Conservation (phyloP, 2,888 invertebrate species). For the Drosophila maculinotata region DNA sequence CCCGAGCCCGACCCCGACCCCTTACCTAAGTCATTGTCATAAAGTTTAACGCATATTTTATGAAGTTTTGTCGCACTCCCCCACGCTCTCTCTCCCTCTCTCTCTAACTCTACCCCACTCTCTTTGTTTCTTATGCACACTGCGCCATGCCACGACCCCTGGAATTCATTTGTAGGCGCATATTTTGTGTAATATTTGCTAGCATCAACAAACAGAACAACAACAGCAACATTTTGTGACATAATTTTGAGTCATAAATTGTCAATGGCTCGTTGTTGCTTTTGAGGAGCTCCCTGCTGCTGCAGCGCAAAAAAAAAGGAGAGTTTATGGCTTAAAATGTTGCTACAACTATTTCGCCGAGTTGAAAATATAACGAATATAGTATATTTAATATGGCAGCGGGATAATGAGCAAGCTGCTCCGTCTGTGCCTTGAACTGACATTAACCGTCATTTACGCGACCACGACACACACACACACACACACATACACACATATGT, state of each 20-base stretch:
- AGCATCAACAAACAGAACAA: slow-evolving; percentile 6
- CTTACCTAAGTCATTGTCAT: slow-evolving; percentile 51
- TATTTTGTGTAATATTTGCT: slow-evolving; percentile 55
- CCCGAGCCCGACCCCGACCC: neutral
- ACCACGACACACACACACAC: slow-evolving; percentile 28
- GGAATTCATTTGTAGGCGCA: slow-evolving; percentile 62
- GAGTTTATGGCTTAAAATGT: slow-evolving; percentile 26
- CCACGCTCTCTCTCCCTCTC: neutral
- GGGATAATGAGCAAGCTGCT: slow-evolving; percentile 48
- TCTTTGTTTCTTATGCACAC: slow-evolving; percentile 7
- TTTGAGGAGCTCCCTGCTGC: slow-evolving; percentile 21
- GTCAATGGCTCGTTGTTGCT: slow-evolving; percentile 50
- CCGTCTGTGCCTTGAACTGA: slow-evolving; percentile 42
- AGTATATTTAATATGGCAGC: slow-evolving; percentile 19
- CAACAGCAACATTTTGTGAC: slow-evolving; percentile 63
- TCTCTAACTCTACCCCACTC: neutral
- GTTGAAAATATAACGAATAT: slow-evolving; percentile 19
- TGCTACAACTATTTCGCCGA: slow-evolving; percentile 8
- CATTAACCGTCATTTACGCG: slow-evolving; percentile 72
- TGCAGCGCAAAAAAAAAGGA: too few relatives aligned
- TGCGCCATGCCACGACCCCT: slow-evolving; percentile 16
- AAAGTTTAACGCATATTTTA: slow-evolving; percentile 68
- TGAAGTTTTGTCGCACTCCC: slow-evolving; percentile 50
- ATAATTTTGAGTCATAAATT: slow-evolving; percentile 73
- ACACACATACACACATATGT: neutral